phyloP scores from a whole-genome alignment of 2,888 invertebrate species.

The Epinotia brunnichana region DNA sequence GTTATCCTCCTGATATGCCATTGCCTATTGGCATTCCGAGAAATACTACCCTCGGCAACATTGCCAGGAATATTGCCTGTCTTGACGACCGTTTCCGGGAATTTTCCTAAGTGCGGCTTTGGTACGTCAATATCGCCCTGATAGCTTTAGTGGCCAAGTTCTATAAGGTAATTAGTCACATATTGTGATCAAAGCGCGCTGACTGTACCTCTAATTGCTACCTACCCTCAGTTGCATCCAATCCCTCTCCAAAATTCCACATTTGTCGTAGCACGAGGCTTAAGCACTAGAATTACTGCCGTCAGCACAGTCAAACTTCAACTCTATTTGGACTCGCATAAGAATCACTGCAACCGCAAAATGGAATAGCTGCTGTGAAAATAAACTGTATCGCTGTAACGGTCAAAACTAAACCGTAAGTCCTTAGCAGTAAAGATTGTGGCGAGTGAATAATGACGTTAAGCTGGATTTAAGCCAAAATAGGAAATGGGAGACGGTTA shows the following conservation, averaged over 20 bases:
- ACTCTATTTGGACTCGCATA: background rate
- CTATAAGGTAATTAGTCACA: background rate
- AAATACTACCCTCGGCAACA: too few species aligned
- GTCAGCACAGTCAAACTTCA: conserved; percentile 1
- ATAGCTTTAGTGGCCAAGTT: too few species aligned
- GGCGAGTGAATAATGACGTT: conserved; percentile 8
- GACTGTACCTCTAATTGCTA: conserved; percentile 5
- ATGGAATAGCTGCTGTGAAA: background rate
- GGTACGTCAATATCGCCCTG: too few species aligned
- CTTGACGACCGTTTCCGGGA: too few species aligned
- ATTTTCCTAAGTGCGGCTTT: too few species aligned
- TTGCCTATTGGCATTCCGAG: too few species aligned
- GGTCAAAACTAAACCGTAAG: conserved; percentile 9
- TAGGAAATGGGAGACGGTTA: conserved; percentile 15
- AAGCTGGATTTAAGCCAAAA: conserved; percentile 35
- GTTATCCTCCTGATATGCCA: too few species aligned
- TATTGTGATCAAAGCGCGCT: conserved; percentile 3
- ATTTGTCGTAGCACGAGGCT: conserved; percentile 25
- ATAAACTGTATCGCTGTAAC: background rate
- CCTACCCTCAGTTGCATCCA: conserved; percentile 3
- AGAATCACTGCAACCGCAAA: background rate
- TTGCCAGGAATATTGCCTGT: too few species aligned
- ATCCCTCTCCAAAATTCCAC: conserved; percentile 12
- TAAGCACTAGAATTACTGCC: conserved; percentile 2
- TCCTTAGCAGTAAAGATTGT: background rate